Conservation (phyloP, 2,888 invertebrate species). For the Sericinus montela region DNA sequence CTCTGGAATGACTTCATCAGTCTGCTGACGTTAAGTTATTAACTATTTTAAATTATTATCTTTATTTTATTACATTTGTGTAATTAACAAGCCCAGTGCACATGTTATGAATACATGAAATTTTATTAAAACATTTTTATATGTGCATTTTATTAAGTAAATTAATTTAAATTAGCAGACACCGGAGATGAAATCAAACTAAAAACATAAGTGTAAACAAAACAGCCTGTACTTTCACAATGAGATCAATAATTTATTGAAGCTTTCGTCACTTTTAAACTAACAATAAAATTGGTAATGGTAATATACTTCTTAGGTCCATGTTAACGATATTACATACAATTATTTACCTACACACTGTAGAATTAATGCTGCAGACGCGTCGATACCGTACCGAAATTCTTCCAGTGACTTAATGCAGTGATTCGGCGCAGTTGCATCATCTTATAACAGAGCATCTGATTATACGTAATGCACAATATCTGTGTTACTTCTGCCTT, state of each 20-base stretch:
- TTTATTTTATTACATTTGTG: no score
- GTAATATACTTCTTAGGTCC: conserved; percentile 19
- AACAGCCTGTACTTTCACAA: conserved; percentile 21
- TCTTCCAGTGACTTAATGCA: not conserved
- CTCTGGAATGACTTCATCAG: conserved; percentile 42
- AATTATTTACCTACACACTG: not conserved
- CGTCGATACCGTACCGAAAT: not conserved
- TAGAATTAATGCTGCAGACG: not conserved
- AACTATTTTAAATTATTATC: not conserved
- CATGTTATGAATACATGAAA: no score
- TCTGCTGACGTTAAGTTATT: conserved; percentile 16
- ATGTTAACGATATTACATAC: not conserved
- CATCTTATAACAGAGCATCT: not conserved
- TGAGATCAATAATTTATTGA: conserved; percentile 29
- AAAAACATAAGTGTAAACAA: not conserved
- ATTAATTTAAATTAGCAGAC: not conserved
- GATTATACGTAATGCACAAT: no score
- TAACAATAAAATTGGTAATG: conserved; percentile 13
- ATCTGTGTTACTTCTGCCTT: no score
- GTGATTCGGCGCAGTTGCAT: not conserved
- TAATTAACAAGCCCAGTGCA: not conserved
- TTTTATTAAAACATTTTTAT: not conserved
- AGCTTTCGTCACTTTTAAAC: conserved; percentile 27
- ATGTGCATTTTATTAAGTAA: no score
- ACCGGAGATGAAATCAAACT: not conserved